Conservation (phyloP, 2,888 invertebrate genomes). For the Glaucopsyche alexis region DNA sequence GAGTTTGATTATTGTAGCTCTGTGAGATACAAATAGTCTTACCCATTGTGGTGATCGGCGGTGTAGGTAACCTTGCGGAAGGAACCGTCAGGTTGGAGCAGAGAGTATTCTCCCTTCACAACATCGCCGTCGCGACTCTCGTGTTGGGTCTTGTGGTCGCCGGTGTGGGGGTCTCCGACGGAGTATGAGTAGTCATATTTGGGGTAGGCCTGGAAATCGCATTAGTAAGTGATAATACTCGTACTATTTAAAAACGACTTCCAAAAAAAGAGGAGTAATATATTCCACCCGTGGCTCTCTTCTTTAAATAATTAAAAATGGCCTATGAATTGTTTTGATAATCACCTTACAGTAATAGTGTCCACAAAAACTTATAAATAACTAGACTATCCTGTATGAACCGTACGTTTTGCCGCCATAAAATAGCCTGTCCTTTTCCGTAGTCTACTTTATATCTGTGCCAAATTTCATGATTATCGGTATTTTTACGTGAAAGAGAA, state of each 20-base stretch:
- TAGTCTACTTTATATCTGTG: too few relatives aligned
- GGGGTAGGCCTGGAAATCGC: conserved; percentile 64
- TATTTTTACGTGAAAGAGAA: too few relatives aligned
- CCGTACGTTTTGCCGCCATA: too few relatives aligned
- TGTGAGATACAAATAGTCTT: conserved; percentile 25
- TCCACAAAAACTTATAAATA: too few relatives aligned
- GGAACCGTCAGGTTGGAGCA: conserved; percentile 80
- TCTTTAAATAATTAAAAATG: background rate
- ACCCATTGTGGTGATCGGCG: conserved; percentile 79
- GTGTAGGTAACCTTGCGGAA: conserved; percentile 80
- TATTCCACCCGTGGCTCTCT: too few relatives aligned
- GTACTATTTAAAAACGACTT: too few relatives aligned
- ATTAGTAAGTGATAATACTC: background rate
- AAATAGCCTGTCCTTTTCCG: too few relatives aligned
- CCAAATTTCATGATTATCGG: too few relatives aligned
- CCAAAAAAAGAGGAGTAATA: too few relatives aligned
- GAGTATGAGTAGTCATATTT: conserved; percentile 80
- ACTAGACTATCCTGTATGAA: too few relatives aligned
- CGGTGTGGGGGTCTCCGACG: conserved; percentile 81
- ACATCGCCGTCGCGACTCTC: conserved; percentile 79
- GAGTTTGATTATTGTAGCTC: too few relatives aligned
- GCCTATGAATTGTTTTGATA: background rate
- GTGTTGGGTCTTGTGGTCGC: conserved; percentile 80
- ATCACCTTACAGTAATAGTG: too few relatives aligned
- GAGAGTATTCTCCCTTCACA: conserved; percentile 79